phyloP scores from a whole-genome alignment of 2,888 invertebrate genomes.

The Galeopsomyia nigrocyanea region DNA sequence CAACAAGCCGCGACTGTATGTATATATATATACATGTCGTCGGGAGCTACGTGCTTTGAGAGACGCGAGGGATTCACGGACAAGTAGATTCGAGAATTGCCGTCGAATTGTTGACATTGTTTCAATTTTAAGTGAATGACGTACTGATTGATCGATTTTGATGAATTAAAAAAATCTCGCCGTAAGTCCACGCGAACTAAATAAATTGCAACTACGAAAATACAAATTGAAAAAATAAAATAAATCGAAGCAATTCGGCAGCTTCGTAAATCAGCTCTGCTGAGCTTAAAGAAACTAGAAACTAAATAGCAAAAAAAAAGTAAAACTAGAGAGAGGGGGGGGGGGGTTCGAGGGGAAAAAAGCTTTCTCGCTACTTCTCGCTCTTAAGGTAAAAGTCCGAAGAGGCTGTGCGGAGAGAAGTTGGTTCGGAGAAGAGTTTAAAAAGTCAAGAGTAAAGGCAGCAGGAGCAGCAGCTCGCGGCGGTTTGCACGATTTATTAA shows the following conservation, averaged over 20 bases:
- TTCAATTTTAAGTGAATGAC: background rate
- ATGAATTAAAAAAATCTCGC: background rate
- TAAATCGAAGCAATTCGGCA: background rate
- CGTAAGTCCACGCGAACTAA: background rate
- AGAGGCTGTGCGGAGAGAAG: background rate
- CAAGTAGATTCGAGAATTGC: background rate
- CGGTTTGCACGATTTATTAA: constrained; percentile 18
- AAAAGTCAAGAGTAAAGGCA: constrained; percentile 13
- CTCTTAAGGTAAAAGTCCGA: background rate
- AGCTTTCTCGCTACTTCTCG: constrained; percentile 8
- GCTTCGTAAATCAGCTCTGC: background rate
- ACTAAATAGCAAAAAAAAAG: background rate
- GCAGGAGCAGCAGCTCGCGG: constrained; percentile 7
- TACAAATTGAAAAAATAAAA: background rate
- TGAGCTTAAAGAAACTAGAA: background rate
- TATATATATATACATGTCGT: too few species aligned
- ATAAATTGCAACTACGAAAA: background rate
- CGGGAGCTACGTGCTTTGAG: too few species aligned
- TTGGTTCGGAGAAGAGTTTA: constrained; percentile 11
- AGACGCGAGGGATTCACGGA: background rate
- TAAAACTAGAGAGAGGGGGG: background rate
- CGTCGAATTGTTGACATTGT: background rate
- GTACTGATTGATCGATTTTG: background rate
- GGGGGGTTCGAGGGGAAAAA: background rate
- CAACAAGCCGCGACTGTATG: background rate